A percentile compares a stretch with the other conserved stretches of the same genome.
These are phyloP conservation scores for Selenia dentaria DNA, from an alignment of 2,888 invertebrate species.

Conservation along the genomic window DNA sequence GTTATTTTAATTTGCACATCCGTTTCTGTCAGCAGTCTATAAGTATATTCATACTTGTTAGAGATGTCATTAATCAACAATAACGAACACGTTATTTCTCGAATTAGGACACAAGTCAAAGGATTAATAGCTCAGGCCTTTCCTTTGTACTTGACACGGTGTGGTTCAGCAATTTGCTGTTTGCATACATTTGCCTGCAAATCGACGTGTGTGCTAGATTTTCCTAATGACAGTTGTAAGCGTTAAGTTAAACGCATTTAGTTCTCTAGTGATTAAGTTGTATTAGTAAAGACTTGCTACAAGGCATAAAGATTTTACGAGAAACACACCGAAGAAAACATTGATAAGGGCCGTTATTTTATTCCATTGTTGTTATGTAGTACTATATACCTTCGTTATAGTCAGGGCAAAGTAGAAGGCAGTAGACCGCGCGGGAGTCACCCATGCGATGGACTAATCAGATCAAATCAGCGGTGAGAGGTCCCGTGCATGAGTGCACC, in stretches of 20 bases:
- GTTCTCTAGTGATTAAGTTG: not conserved
- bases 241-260: conserved; percentile 6
- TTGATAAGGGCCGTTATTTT: too few relatives aligned
- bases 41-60: conserved; percentile 1
- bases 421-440: too few relatives aligned
- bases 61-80: conserved; percentile 14
- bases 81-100: conserved; percentile 22
- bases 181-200: conserved; percentile 25
- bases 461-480: too few relatives aligned
- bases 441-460: too few relatives aligned
- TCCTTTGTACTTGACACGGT: conserved; percentile 40
- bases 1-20: not conserved
- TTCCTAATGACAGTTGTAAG: conserved; percentile 19
- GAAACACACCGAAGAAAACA: too few relatives aligned
- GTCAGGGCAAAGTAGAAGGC: too few relatives aligned
- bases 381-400: too few relatives aligned
- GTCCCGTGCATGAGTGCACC: too few relatives aligned
- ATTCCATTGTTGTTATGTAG: too few relatives aligned
- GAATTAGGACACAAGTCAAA: conserved; percentile 25
- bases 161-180: conserved; percentile 22
- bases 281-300: not conserved
- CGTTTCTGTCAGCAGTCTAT: conserved; percentile 9
- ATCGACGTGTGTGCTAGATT: conserved; percentile 31
- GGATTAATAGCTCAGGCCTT: conserved; percentile 43
- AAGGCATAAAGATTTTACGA: not conserved